These are phyloP conservation scores for Indicator maculatus DNA, from an alignment of 2,113 vertebrate species.

Conservation along the genomic window DNA sequence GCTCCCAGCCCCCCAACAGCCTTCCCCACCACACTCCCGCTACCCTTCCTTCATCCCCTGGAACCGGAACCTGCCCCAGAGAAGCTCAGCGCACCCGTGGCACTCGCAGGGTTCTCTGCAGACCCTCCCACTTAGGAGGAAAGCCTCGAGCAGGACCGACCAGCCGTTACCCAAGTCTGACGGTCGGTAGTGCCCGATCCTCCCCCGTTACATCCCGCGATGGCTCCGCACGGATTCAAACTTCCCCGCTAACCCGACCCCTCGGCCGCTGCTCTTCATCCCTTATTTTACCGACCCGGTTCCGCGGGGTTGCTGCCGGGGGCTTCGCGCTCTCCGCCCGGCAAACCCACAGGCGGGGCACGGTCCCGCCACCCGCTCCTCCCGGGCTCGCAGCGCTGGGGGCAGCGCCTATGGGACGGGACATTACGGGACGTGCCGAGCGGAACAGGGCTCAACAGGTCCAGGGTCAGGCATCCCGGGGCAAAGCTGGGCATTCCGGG, in stretches of 20 bases:
- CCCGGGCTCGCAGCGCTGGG: not conserved
- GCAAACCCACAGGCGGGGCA: not conserved
- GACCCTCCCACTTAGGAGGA: not conserved
- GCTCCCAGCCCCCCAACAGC: accelerated
- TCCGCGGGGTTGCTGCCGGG: not conserved
- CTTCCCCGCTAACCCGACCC: accelerated
- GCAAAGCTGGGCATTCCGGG: too few relatives aligned
- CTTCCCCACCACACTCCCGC: not conserved
- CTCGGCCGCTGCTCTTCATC: accelerated
- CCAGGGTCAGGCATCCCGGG: not conserved
- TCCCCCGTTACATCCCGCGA: accelerated
- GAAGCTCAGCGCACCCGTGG: accelerated
- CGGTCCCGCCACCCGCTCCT: not conserved
- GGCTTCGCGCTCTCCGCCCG: not conserved
- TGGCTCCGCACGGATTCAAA: accelerated
- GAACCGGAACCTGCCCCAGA: not conserved
- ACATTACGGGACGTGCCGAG: not conserved
- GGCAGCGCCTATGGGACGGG: not conserved
- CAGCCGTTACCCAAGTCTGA: accelerated
- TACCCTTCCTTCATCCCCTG: not conserved
- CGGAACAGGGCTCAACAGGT: not conserved
- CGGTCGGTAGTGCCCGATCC: accelerated
- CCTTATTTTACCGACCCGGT: accelerated
- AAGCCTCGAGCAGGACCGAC: accelerated
- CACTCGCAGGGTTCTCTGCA: accelerated